These are phyloP conservation scores for Lutjanus campechanus DNA, from an alignment of 2,797 vertebrate genomes.

Conservation along the genomic window DNA sequence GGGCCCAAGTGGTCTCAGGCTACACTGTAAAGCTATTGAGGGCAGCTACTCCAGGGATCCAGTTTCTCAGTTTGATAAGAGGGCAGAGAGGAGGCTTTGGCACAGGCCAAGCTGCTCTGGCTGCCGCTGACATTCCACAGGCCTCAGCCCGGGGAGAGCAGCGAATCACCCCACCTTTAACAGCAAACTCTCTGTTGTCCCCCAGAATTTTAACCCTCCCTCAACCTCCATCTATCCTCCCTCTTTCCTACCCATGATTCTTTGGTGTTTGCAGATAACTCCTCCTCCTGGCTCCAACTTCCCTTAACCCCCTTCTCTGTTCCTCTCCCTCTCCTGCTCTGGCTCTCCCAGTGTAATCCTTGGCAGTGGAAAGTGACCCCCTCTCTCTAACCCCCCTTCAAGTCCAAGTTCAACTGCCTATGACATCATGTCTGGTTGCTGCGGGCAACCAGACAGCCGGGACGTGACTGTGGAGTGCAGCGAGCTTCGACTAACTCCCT, in stretches of 20 bases:
- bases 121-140: slow-evolving; percentile 78
- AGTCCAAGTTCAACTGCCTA: slow-evolving; percentile 93
- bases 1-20: slow-evolving; percentile 67
- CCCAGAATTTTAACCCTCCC: slow-evolving; percentile 43
- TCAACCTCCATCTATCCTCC: slow-evolving; percentile 36
- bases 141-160: slow-evolving; percentile 57
- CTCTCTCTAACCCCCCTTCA: slow-evolving; percentile 73
- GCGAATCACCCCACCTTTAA: slow-evolving; percentile 63
- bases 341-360: slow-evolving; percentile 80
- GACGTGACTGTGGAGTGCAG: slow-evolving; percentile 91
- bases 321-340: slow-evolving; percentile 63
- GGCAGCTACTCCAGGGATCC: slow-evolving; percentile 69
- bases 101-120: slow-evolving; percentile 62
- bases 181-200: slow-evolving; percentile 55
- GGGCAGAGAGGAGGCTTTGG: slow-evolving; percentile 72
- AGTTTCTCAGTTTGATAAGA: slow-evolving; percentile 80
- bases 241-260: slow-evolving; percentile 61
- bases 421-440: slow-evolving; percentile 97
- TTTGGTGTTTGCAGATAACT: slow-evolving; percentile 73
- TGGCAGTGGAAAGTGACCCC: slow-evolving; percentile 84
- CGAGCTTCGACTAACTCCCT: slow-evolving; percentile 79
- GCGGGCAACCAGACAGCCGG: slow-evolving; percentile 91
- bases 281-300: slow-evolving; percentile 70
- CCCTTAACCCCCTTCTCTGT: slow-evolving; percentile 61
- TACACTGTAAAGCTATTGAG: slow-evolving; percentile 71